Percentiles rank a stretch among this genome's conserved stretches.
Evolutionary conservation across 2,113 vertebrate species (phyloP).

Genomic region (Chamaea fasciata): DNA sequence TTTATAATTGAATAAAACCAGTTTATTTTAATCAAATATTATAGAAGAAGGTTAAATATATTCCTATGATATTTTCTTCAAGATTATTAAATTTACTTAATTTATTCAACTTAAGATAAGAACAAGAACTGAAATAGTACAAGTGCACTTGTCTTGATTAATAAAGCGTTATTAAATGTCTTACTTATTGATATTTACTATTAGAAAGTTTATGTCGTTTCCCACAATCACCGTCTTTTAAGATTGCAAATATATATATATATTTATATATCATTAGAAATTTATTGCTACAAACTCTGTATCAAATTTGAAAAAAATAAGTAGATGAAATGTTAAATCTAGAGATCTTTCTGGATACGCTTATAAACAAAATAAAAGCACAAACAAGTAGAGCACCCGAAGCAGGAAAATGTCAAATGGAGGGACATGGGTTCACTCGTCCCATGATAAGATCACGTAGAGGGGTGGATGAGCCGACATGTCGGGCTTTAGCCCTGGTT

Average conservation of each 20-base stretch:
- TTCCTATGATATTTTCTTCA: constrained; percentile 46
- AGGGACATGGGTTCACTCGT: constrained; percentile 49
- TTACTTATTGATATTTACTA: constrained; percentile 54
- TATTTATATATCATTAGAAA: constrained; percentile 53
- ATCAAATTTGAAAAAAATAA: constrained; percentile 61
- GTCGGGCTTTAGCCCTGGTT: background rate
- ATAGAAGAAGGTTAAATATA: constrained; percentile 67
- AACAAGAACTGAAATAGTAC: constrained; percentile 49
- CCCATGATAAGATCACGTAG: constrained; percentile 11
- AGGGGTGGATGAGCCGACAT: background rate
- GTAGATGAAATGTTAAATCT: constrained; percentile 3
- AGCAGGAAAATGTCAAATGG: constrained; percentile 34
- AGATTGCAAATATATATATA: constrained; percentile 17
- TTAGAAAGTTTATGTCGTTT: constrained; percentile 69
- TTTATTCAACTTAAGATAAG: constrained; percentile 61
- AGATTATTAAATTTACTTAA: constrained; percentile 69
- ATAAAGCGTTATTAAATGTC: constrained; percentile 61
- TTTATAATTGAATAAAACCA: constrained; percentile 16
- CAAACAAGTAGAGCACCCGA: constrained; percentile 27
- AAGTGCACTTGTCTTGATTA: constrained; percentile 78
- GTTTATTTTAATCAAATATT: constrained; percentile 67
- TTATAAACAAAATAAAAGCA: background rate
- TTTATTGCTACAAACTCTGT: constrained; percentile 52
- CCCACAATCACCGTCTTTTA: constrained; percentile 50
- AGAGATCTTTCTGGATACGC: background rate